These are phyloP conservation scores for Girardia tigrina DNA, from an alignment of 2,888 invertebrate genomes.

Conservation along the genomic window DNA sequence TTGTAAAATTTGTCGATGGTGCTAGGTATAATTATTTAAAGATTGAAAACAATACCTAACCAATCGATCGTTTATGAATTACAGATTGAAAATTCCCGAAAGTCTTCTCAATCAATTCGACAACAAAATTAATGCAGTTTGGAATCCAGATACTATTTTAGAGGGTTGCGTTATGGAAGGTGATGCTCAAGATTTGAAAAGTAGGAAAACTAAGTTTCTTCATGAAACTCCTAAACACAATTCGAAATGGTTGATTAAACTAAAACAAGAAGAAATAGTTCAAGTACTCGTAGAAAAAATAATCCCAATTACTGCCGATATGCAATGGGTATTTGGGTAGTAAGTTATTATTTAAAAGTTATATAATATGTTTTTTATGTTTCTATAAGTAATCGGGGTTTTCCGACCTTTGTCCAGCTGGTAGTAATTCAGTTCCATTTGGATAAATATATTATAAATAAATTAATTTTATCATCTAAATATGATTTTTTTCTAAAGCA, in stretches of 20 bases:
- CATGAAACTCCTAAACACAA: constrained; percentile 24
- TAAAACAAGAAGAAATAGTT: constrained; percentile 1
- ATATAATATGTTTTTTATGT: too few species aligned
- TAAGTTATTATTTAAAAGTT: background rate
- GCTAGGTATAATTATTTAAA: constrained; percentile 24
- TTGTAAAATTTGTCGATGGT: constrained; percentile 29
- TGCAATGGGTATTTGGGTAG: constrained; percentile 27
- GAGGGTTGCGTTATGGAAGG: constrained; percentile 23
- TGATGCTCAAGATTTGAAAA: constrained; percentile 29
- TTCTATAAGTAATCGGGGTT: too few species aligned
- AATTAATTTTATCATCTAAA: too few species aligned
- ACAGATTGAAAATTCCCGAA: background rate
- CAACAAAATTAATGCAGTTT: background rate
- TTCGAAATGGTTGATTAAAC: background rate
- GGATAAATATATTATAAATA: too few species aligned
- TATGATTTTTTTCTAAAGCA: too few species aligned
- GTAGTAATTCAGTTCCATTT: too few species aligned
- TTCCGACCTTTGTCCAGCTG: too few species aligned
- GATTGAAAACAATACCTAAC: background rate
- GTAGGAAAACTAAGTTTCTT: constrained; percentile 14
- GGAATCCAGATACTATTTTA: background rate
- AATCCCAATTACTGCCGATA: background rate
- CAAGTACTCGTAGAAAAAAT: constrained; percentile 21
- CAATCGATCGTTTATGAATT: background rate
- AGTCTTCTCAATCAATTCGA: background rate